Base-by-base conservation (phyloP, 1,140 invertebrate species). In the Zaprionus capensis region DNA sequence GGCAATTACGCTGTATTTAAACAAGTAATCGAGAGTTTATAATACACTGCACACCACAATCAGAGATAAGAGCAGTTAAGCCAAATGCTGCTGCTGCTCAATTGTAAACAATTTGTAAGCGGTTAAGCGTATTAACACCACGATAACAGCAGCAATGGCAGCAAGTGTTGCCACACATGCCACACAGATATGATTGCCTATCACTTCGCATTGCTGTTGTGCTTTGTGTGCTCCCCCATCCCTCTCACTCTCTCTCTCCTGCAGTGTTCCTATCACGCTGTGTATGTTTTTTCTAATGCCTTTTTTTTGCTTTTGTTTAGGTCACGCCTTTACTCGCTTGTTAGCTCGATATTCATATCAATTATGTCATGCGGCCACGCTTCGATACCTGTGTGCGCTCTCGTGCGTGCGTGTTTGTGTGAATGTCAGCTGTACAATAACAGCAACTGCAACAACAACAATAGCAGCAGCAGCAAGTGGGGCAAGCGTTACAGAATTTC, bases 41-140 rank as follows among this genome's bases (percentile, higher is more conserved):
- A 24, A 24, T 24, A 12, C 20, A 7, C 20, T 51, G 20, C 46
- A 22, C 20, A 31, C 15, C 14, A 9, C 12, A n/a, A 56, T 56
- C 26, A 31, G 31, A 34, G 31, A 34, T 34, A 34, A 34, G 31
- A 11, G 31, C 31, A 34, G 26, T 5, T 53, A 22, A 20, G 49
- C 12, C 49, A 24, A 9, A 22, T 53, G 22, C 49, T 59, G 53
- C 12, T 17, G 26, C 20, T 49, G 59, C 36, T n/a, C 67, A 41
- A 75, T 75, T 75, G 51, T 64, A 71, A 75, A 58, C 72, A 64
- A 75, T 71, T 64, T 75, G 67, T 63, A 41, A 69, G 34, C 64
- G 68, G 57, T 62, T 62, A 56, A 57, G 36, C 51, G 38, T 34
- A 64, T 44, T 49, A 72, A 67, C 31, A 34, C 31, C 46, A 36